Evolutionary conservation across 2,888 invertebrate genomes (phyloP).

Genomic region (Xylocampa areola): DNA sequence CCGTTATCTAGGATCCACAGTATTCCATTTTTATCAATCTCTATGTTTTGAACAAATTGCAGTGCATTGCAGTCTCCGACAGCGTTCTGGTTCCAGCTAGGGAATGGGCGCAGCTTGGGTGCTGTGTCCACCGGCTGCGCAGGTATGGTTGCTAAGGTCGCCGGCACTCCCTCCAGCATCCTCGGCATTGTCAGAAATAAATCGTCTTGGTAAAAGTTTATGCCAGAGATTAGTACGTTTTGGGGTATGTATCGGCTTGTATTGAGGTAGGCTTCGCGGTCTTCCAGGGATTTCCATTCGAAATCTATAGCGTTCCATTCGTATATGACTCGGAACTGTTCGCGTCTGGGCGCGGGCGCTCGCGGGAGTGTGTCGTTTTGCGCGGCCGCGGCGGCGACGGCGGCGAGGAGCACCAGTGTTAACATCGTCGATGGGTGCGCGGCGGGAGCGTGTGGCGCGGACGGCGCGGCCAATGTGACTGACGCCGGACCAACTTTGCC

Average conservation of each 20-base stretch:
- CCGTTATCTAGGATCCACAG: conserved; percentile 93
- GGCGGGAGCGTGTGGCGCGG: conserved; percentile 76
- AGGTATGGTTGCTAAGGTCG: conserved; percentile 89
- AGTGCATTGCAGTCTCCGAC: conserved; percentile 92
- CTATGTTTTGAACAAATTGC: conserved; percentile 93
- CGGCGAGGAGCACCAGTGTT: conserved; percentile 72
- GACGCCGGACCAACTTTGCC: conserved; percentile 69
- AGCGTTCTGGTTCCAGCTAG: conserved; percentile 92
- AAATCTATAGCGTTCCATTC: conserved; percentile 93
- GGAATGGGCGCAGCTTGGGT: conserved; percentile 91
- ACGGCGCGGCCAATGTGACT: conserved; percentile 79
- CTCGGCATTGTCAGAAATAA: conserved; percentile 92
- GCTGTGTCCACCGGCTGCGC: conserved; percentile 88
- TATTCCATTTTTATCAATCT: conserved; percentile 92
- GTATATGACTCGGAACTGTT: conserved; percentile 92
- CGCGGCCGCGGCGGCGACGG: conserved; percentile 81
- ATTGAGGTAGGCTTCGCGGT: conserved; percentile 87
- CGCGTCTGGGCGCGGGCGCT: conserved; percentile 76
- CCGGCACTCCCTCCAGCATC: conserved; percentile 92
- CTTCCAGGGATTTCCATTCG: conserved; percentile 91
- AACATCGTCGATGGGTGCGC: conserved; percentile 72
- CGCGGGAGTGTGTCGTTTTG: conserved; percentile 76
- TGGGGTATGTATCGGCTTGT: conserved; percentile 91
- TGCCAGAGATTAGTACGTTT: conserved; percentile 92
- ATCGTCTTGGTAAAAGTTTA: conserved; percentile 91